Base-by-base conservation (phyloP, 2,113 vertebrate species). In the Onychostruthus taczanowskii region DNA sequence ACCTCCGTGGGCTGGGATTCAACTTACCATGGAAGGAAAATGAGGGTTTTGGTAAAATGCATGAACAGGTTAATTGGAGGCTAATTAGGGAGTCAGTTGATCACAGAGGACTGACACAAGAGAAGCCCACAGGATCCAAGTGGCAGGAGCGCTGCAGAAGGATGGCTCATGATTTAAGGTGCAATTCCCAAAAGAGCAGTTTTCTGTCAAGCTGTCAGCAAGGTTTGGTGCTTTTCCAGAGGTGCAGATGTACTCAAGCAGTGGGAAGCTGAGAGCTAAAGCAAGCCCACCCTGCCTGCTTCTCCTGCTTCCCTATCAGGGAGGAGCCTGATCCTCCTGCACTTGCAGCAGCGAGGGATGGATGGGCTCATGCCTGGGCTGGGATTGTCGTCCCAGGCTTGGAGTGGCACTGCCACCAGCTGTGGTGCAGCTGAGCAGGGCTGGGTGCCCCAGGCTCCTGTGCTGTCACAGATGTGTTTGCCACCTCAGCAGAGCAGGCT, bases 161-260 rank as follows among this genome's bases (percentile, higher is more conserved):
- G 46, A 49, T 31, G 53, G 62, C 66, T 82, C 16, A 5, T 59
- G 76, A 77, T 64, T 80, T 59, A 83, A 90, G 69, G 56, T 41
- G 75, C 64, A 28, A 4, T 63, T 80, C 85, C 93, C 93, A 41
- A 56, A 67, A 52, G 87, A 80, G 72, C 78, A 59, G 61, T 11
- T 77, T 76, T 67, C 77, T 59, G 76, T 77, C 73, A 46, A 19
- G 68, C 94, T 84, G 55, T 68, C 9, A 11, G 84, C 46, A 46
- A 63, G 12, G 4, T 35, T 76, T 90, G 85, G 76, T 89, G 7
- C 64, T 82, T 78, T 75, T 81, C 79, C 92, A 90, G 88, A 63
- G 91, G 83, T 94, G 94, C 92, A 92, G 93, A 86, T 59, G 86
- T 35, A 53, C 70, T 55, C 4, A 23, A 88, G 75, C 94, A 66